Evolutionary conservation across 2,888 invertebrate species (phyloP).

Genomic region (Calliopum simillimum): DNA sequence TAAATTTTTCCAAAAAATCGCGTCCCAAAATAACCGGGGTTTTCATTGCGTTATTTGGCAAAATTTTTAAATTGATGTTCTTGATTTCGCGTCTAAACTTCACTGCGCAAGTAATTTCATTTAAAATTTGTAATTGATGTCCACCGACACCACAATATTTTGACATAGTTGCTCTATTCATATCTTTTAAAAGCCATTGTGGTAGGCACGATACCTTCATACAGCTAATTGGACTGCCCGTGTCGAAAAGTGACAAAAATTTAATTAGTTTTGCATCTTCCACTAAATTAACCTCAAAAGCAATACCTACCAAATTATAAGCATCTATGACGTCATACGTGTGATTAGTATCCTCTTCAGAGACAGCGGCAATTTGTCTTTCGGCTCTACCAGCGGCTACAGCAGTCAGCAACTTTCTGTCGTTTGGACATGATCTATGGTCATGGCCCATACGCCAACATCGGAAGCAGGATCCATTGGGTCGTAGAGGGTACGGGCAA

Average conservation of each 20-base stretch:
- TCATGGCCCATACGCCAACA: conserved; percentile 22
- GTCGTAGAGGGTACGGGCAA: conserved; percentile 28
- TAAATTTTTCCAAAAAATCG: conserved; percentile 35
- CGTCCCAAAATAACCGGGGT: conserved; percentile 34
- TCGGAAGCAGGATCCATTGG: not conserved
- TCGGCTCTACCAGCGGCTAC: not conserved
- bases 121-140: conserved; percentile 7
- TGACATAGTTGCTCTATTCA: not conserved
- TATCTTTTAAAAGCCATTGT: not conserved
- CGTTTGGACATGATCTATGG: conserved; percentile 21
- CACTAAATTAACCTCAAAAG: conserved; percentile 16
- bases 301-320: conserved; percentile 21
- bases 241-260: conserved; percentile 36
- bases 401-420: not conserved
- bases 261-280: conserved; percentile 14
- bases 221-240: conserved; percentile 37
- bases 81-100: conserved; percentile 31
- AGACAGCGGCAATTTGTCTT: not conserved
- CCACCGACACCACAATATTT: conserved; percentile 28
- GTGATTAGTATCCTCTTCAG: not conserved
- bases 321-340: not conserved
- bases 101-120: conserved; percentile 19
- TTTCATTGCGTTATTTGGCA: too few relatives aligned
- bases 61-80: conserved; percentile 21
- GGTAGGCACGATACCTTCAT: conserved; percentile 11